Evolutionary conservation across 2,888 invertebrate species (phyloP).

Genomic region (Habrosyne pyritoides): DNA sequence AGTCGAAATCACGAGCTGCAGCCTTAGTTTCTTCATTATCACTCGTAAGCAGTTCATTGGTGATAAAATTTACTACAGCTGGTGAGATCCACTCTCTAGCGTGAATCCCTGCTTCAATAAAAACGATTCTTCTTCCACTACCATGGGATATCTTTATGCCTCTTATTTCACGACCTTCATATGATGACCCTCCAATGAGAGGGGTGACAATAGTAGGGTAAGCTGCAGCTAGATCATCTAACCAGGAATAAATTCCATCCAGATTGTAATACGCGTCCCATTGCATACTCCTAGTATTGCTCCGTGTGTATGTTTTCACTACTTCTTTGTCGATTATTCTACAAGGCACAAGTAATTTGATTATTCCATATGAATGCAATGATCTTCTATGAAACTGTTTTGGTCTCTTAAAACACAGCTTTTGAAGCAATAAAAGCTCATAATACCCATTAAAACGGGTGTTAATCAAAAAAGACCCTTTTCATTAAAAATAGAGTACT

Average conservation of each 20-base stretch:
- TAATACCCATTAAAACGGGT: no score
- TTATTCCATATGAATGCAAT: no score
- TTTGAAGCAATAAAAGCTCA: no score
- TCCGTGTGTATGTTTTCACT: slow-evolving; percentile 51
- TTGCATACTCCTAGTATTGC: slow-evolving; percentile 58
- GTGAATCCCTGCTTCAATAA: slow-evolving; percentile 85
- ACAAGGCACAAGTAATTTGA: slow-evolving; percentile 22
- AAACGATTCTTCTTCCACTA: slow-evolving; percentile 53
- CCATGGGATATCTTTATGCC: slow-evolving; percentile 78
- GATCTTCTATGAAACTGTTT: no score
- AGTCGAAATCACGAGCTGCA: slow-evolving; percentile 84
- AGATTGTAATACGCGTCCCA: slow-evolving; percentile 85
- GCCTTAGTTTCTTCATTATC: slow-evolving; percentile 64
- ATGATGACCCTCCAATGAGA: slow-evolving; percentile 65
- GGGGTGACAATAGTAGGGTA: slow-evolving; percentile 73
- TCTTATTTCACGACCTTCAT: slow-evolving; percentile 71
- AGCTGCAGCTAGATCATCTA: slow-evolving; percentile 72
- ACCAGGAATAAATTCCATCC: slow-evolving; percentile 84
- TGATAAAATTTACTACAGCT: slow-evolving; percentile 84
- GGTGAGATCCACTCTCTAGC: slow-evolving; percentile 90
- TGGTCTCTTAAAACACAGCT: no score
- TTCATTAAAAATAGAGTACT: no score
- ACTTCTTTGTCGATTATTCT: slow-evolving; percentile 80
- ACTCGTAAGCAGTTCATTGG: slow-evolving; percentile 85
- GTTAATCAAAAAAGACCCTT: no score